A percentile compares a stretch with the other conserved stretches of the same genome.
Evolutionary conservation across 2,888 invertebrate species (phyloP).

Genomic region (Tetropium fuscum): DNA sequence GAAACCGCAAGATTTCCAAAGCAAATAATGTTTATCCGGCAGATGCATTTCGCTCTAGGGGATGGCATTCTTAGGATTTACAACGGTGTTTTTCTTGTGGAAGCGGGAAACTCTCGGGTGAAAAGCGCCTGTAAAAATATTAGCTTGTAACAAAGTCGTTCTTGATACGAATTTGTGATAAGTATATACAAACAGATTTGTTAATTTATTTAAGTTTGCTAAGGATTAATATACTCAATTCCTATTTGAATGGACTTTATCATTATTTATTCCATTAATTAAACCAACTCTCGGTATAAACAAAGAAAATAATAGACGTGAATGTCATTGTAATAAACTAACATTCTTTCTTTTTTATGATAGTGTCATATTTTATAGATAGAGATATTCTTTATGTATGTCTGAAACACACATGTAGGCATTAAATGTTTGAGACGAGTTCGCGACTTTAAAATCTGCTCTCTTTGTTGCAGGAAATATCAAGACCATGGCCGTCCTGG

Average conservation of each 20-base stretch:
- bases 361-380: slow-evolving; percentile 12
- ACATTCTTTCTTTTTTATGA: not conserved
- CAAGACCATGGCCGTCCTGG: slow-evolving; percentile 85
- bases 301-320: not conserved
- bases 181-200: no score
- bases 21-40: slow-evolving; percentile 2
- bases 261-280: no score
- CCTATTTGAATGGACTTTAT: no score
- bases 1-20: not conserved
- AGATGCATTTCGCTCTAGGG: not conserved
- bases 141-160: no score
- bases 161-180: no score
- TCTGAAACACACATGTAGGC: slow-evolving; percentile 22
- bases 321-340: not conserved
- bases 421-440: slow-evolving; percentile 19
- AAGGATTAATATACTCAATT: no score
- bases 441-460: slow-evolving; percentile 19
- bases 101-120: not conserved
- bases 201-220: no score
- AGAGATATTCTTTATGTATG: slow-evolving; percentile 10
- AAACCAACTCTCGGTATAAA: no score
- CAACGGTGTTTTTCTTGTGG: not conserved
- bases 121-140: no score
- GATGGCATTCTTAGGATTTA: slow-evolving; percentile 7
- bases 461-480: slow-evolving; percentile 77